A percentile compares a stretch with the other conserved stretches of the same genome.
phyloP scores from a whole-genome alignment of 2,113 vertebrate species.

The Notothenia rossii region DNA sequence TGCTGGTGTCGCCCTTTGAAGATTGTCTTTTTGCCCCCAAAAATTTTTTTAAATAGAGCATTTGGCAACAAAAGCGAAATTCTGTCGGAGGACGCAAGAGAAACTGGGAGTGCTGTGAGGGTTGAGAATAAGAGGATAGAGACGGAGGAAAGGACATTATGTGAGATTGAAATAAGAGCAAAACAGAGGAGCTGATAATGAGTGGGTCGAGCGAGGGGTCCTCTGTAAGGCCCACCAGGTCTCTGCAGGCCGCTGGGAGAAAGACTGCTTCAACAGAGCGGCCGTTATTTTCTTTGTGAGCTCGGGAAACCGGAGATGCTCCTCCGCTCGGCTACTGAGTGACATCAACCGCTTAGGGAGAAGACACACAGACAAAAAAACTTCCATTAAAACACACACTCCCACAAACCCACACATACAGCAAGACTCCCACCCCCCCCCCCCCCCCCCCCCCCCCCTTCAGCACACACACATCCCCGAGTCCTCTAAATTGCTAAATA shows the following conservation, averaged over 20 bases:
- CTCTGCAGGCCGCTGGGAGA: constrained; percentile 43
- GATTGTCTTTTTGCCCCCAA: neutral
- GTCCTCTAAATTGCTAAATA: constrained; percentile 37
- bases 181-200: constrained; percentile 18
- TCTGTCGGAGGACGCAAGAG: neutral
- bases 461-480: constrained; percentile 6
- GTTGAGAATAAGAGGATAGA: neutral
- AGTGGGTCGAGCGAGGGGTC: constrained; percentile 14
- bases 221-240: constrained; percentile 26
- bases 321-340: constrained; percentile 55
- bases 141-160: neutral
- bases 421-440: neutral
- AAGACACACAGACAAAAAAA: constrained; percentile 34
- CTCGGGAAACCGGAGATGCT: constrained; percentile 65
- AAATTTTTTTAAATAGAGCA: neutral
- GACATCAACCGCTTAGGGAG: constrained; percentile 59
- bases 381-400: neutral
- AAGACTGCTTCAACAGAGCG: constrained; percentile 50
- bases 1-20: neutral
- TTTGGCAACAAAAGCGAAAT: constrained; percentile 1
- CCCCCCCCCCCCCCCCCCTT: neutral
- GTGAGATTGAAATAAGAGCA: neutral
- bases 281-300: constrained; percentile 65
- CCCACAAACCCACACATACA: neutral
- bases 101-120: neutral